Evolutionary conservation across 2,888 invertebrate genomes (phyloP), one percentile per base, ranked within the genome.

Genomic region (Chrysina gloriosa): DNA sequence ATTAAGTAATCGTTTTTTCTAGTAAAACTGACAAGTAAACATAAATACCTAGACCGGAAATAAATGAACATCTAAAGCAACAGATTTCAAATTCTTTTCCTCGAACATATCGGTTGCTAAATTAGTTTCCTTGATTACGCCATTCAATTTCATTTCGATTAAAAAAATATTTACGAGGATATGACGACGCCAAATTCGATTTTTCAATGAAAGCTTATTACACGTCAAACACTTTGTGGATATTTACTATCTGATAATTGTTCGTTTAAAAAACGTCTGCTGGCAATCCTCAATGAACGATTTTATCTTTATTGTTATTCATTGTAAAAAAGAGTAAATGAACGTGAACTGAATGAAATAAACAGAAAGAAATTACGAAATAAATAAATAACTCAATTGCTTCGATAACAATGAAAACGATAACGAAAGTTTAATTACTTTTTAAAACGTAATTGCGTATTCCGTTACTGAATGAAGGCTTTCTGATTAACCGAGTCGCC

Each of bases 281-380:
- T 36, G 11, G 14, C 63, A 58, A 58, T 56, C 11, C 21, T 23
- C n/a, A 67, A 54, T 52, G 68, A 66, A 47, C 48, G 67, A 64
- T 63, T 56, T 70, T 56, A 47, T 47, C 47, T 19, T 23, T 14
- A 11, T 48, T 23, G n/a, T 14, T 11, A 25, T 11, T 25, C 48
- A 27, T 25, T 48, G 4, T 7, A 14, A 36, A 36, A 36, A n/a
- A 36, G 14, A n/a, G 27, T 27, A 48, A 48, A 7, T 58, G 16
- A 58, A 56, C 21, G 9, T 56, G 36, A 2, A 19, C 0, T 29
- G 56, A 25, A 48, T 65, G 50, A 65, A 68, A 65, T 27, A 66
- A 34, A 50, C 36, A 65, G 63, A 14, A 36, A 14, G 39, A 39
- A 11, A 25, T 25, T n/a, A 23, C 5, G 23, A 11, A n/a, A 48